Conservation (phyloP, 2,888 invertebrate genomes). For the Callyntrura sp. region DNA sequence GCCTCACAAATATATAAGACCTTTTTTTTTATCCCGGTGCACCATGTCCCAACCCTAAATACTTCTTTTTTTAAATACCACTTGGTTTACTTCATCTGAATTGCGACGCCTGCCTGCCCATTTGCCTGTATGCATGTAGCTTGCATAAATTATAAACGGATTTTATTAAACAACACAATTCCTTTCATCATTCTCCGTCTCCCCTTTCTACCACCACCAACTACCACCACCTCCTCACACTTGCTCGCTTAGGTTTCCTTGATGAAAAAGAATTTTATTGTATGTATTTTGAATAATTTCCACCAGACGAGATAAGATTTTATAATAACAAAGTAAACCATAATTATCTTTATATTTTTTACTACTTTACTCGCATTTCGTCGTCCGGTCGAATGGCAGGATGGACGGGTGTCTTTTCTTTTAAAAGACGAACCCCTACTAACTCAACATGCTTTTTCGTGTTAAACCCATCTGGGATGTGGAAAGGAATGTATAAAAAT, state of each 20-base stretch:
- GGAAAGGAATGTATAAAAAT: conserved; percentile 58
- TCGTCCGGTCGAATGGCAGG: neutral
- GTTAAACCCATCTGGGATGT: conserved; percentile 5
- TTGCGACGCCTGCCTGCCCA: conserved; percentile 42
- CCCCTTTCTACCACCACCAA: too few species aligned
- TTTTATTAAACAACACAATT: conserved; percentile 51
- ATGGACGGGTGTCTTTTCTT: neutral
- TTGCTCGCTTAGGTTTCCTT: too few species aligned
- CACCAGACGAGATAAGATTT: conserved; percentile 53
- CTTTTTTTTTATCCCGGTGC: neutral
- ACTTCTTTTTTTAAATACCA: conserved; percentile 58
- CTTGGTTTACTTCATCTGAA: neutral
- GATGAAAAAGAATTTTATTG: conserved; percentile 38
- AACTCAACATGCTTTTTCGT: conserved; percentile 52
- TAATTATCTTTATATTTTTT: conserved; percentile 29
- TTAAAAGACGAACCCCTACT: conserved; percentile 50
- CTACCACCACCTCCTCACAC: too few species aligned
- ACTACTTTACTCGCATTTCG: conserved; percentile 52
- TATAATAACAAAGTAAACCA: conserved; percentile 36
- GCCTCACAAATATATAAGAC: conserved; percentile 51
- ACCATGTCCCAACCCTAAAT: conserved; percentile 52
- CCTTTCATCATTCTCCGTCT: conserved; percentile 20
- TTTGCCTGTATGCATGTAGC: conserved; percentile 71
- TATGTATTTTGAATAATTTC: conserved; percentile 57
- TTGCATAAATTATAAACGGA: conserved; percentile 44